These are phyloP conservation scores for Gymnoscopelus braueri DNA, from an alignment of 2,797 vertebrate species.

Conservation along the genomic window DNA sequence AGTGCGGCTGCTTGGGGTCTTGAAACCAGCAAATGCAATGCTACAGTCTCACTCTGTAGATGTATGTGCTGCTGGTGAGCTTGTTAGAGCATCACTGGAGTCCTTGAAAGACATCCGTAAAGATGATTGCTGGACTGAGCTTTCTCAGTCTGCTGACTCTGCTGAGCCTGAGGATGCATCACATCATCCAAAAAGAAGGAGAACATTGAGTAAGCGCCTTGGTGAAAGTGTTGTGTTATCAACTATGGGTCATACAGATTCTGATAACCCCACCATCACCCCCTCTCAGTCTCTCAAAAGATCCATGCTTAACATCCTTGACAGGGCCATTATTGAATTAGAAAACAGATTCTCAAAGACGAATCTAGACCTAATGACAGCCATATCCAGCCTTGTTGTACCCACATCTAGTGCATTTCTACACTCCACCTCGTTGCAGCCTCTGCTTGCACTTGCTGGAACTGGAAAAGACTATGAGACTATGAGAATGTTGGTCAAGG, in stretches of 20 bases:
- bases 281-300: too few species aligned
- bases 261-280: too few species aligned
- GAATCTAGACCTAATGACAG: neutral
- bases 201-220: slow-evolving; percentile 22
- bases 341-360: neutral
- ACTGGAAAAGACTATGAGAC: too few species aligned
- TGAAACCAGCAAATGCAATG: too few species aligned
- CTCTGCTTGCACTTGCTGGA: slow-evolving; percentile 1
- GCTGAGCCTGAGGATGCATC: neutral
- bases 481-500: too few species aligned
- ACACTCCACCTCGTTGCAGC: neutral
- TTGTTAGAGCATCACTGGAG: slow-evolving; percentile 33
- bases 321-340: slow-evolving; percentile 16
- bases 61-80: slow-evolving; percentile 5
- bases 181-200: slow-evolving; percentile 11
- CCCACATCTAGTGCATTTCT: slow-evolving; percentile 17
- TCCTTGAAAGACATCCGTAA: slow-evolving; percentile 14
- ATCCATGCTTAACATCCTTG: too few species aligned
- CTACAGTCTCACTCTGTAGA: too few species aligned
- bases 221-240: slow-evolving; percentile 24
- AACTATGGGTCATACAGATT: slow-evolving; percentile 4
- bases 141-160: neutral
- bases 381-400: neutral
- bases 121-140: slow-evolving; percentile 1
- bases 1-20: too few species aligned